Base-by-base conservation (phyloP, 2,113 vertebrate species). In the Gymnarchus niloticus region DNA sequence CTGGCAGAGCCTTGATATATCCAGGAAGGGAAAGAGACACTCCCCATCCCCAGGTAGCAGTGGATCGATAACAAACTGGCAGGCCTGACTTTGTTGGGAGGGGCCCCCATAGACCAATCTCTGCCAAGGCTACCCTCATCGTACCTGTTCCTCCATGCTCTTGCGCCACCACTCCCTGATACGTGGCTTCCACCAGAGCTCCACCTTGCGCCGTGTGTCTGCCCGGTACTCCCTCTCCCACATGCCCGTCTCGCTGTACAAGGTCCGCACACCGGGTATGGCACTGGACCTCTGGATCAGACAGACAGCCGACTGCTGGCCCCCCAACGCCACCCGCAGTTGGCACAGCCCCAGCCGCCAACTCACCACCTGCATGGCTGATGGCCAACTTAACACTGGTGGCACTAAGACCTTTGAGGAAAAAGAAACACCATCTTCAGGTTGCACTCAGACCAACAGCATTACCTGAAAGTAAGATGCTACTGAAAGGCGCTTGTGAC, bases 191-290 rank as follows among this genome's bases (percentile, higher is more conserved):
- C 98, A 99, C 96, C 96, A 97, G 28, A 85, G 91, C 90, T 99
- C 98, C 9, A 99, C 96, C 87, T 87, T 93, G 85, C 89, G 94
- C 14, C 98, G 95, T 3, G 96, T 99, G 89, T 96, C 95, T 0
- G 92, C 51, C 1, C 90, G 92, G 84, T 99, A 99, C 49, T 88
- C 94, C 83, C 91, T 95, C 6, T 97, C 95, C 98, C 98, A 99
- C 52, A 94, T 92, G 1, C 96, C 97, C 0, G 96, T 97, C 91
- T 97, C 95, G 65, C 97, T 98, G 89, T 96, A 98, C 89, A 97
- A 93, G 59, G 90, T 90, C 86, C 84, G 28, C 41, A 88, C 59
- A 61, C 54, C 76, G 76, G 54, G 49, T 33, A 10, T 19, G n/a
- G 46, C 10, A 33, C 65, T 88, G 81, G 12, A 21, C 61, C 2